Evolutionary conservation across 1,140 invertebrate genomes (phyloP).

Genomic region (Dufourea novaeangliae): DNA sequence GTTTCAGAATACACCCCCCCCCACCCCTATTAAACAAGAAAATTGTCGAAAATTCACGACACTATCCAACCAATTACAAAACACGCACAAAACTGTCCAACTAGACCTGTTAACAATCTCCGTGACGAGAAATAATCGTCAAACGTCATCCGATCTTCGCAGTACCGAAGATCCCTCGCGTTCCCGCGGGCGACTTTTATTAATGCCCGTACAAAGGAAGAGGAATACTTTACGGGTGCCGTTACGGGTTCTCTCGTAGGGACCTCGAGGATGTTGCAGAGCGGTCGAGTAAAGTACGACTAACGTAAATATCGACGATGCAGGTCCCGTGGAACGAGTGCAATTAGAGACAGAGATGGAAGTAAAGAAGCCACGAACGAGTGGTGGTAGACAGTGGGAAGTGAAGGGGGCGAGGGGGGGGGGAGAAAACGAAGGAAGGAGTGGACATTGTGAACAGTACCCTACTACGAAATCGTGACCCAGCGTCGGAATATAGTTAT

Average conservation of each 20-base stretch:
- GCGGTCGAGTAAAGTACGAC: slow-evolving; percentile 29
- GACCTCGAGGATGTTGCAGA: slow-evolving; percentile 7
- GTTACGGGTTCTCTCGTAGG: not conserved
- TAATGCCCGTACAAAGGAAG: not conserved
- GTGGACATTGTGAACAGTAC: slow-evolving; percentile 42
- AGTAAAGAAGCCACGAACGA: slow-evolving; percentile 7
- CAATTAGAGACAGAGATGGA: slow-evolving; percentile 56
- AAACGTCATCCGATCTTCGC: not conserved
- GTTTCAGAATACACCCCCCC: too few species aligned
- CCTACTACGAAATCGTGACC: slow-evolving; percentile 62
- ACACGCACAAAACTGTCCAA: not conserved
- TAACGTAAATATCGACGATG: slow-evolving; percentile 55
- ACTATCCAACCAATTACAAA: not conserved
- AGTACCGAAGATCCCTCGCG: not conserved
- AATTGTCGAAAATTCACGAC: not conserved
- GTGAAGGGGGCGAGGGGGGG: not conserved
- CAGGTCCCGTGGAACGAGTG: slow-evolving; percentile 41
- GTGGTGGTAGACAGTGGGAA: not conserved
- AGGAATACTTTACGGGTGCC: slow-evolving; percentile 41
- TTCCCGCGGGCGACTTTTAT: slow-evolving; percentile 29
- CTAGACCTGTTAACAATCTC: too few species aligned
- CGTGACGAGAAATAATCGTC: too few species aligned
- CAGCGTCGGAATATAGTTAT: slow-evolving; percentile 69
- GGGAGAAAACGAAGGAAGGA: slow-evolving; percentile 9
- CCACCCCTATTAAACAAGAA: too few species aligned